These are phyloP conservation scores for Drosophila paramelanica DNA, from an alignment of 2,888 invertebrate species.

Conservation along the genomic window DNA sequence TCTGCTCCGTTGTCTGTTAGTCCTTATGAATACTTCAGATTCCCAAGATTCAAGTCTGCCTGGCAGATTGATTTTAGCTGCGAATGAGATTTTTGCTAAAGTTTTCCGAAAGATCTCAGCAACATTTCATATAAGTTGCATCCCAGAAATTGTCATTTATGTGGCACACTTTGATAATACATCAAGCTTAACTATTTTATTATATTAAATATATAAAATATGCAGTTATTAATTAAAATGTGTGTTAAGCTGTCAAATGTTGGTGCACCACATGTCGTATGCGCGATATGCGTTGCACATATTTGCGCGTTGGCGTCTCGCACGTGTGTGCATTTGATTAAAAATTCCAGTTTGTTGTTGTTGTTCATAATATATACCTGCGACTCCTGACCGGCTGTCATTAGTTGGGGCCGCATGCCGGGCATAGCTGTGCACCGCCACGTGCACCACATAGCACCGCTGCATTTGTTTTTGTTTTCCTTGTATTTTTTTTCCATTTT, in stretches of 20 bases:
- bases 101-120: too few species aligned
- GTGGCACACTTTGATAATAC: constrained; percentile 3
- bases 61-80: too few species aligned
- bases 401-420: constrained; percentile 30
- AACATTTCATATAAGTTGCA: too few species aligned
- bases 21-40: too few species aligned
- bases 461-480: constrained; percentile 25
- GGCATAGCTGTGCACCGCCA: constrained; percentile 44
- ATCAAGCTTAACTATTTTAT: background rate
- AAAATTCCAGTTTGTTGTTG: constrained; percentile 46
- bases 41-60: too few species aligned
- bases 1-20: too few species aligned
- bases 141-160: background rate
- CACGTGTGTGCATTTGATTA: constrained; percentile 46
- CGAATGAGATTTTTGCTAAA: too few species aligned
- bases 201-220: constrained; percentile 1
- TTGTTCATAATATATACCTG: background rate
- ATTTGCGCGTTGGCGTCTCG: constrained; percentile 59
- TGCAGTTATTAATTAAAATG: constrained; percentile 24
- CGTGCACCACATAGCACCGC: constrained; percentile 46
- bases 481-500: constrained; percentile 1
- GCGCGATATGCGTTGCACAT: constrained; percentile 40
- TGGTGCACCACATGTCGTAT: constrained; percentile 20
- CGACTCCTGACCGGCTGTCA: background rate
- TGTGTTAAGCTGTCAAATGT: constrained; percentile 12